Base-by-base conservation (phyloP, 2,888 invertebrate genomes). In the Drosophila paranaensis region DNA sequence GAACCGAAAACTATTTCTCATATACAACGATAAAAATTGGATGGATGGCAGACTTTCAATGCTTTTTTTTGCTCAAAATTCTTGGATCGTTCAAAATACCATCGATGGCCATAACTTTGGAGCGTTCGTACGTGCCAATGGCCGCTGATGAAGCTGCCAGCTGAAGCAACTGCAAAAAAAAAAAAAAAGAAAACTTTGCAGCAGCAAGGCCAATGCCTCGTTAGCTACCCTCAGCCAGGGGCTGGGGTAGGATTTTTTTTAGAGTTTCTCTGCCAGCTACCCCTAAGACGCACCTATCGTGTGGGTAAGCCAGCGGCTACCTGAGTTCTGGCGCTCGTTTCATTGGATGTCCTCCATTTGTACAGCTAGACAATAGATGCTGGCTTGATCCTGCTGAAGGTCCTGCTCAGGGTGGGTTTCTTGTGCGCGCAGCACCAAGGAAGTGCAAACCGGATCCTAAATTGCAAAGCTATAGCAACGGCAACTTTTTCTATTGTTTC, bases 61-160 rank as follows among this genome's bases (percentile, higher is more conserved):
- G 13, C 37, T 39, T 92, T 92, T 92, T 91, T 92, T 92, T 89
- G 92, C 6, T 43, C 90, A 90, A 90, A 92, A 92, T 92, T 92
- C 92, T 90, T 92, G 91, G 54, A 54, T 92, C 92, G 92, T 92
- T 93, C 93, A 92, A 92, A 92, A 92, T 92, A 92, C 92, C 92
- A 84, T 85, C 69, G 89, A 82, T 91, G 88, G 88, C 86, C 86
- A 90, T 86, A 86, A 86, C 85, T 87, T 79, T 79, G 77, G 71
- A 45, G 37, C 61, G 35, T 30, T 45, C 65, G 84, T 84, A 86
- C 84, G 87, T 86, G 86, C 88, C 84, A 86, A 86, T 88, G 86
- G 88, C 82, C 72, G 51, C 54, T 20, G 62, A 40, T 54, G 55
- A 45, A 14, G 60, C 60, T 46, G 57, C 37, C 56, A 39, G 58